Base-by-base conservation (phyloP, 1,140 invertebrate genomes). In the Condylostylus longicornis region DNA sequence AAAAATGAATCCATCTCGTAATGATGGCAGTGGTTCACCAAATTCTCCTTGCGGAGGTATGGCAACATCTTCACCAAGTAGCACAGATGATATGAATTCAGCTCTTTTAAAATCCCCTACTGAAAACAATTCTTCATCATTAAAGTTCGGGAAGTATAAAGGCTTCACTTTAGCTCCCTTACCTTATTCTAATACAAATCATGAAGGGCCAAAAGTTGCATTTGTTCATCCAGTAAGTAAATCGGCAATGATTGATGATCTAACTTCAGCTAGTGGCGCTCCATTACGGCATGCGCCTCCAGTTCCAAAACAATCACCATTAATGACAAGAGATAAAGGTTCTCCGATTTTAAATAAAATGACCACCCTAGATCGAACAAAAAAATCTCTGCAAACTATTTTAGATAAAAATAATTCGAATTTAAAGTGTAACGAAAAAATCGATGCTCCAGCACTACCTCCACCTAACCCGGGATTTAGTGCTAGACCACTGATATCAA, bases 81-180 rank as follows among this genome's bases (percentile, higher is more conserved):
- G 60, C 61, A 72, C 67, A 25, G 70, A 72, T 40, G 70, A 72
- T 43, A 71, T 71, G 69, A 69, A 67, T 49, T 71, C 69, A 1
- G 68, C 69, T 14, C 60, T 74, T 5, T 57, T 73, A 0, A 53
- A 54, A 28, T 52, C 66, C 18, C 67, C 65, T 0, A 60, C 68
- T 8, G 58, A 68, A 34, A 64, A 64, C 23, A 60, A 63, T 6
- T 54, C 67, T 13, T 70, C 66, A 32, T 56, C 68, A 3, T 64
- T 74, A 45, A 71, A 87, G 47, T 82, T 85, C 49, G 82, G 83
- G 1, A 78, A 85, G 42, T 86, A 84, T 60, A 84, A 84, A 63
- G 82, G 82, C 1, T 87, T 85, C 54, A 77, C 75, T 2, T 68
- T 85, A 18, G 72, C 73, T 1, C 80, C 81, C 0, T 63, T 83